A percentile compares a stretch with the other conserved stretches of the same genome.
phyloP scores from a whole-genome alignment of 2,113 vertebrate genomes.

The Dunckerocampus dactyliophorus region DNA sequence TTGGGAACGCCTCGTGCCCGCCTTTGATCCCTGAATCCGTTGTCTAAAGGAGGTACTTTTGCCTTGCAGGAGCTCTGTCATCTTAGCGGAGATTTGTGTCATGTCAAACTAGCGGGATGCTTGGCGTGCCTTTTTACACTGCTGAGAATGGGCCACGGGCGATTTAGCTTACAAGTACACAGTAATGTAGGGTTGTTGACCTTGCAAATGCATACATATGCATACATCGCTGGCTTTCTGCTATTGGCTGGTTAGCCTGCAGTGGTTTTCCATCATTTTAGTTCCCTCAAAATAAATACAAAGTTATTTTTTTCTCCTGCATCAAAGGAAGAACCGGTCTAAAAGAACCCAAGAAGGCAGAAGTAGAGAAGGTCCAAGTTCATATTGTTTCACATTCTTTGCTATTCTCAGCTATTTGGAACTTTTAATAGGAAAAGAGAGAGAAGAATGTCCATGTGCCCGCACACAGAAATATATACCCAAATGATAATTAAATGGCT shows the following conservation, averaged over 20 bases:
- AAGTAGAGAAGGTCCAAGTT: too few relatives aligned
- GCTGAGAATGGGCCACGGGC: slow-evolving; percentile 21
- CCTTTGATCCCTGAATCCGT: slow-evolving; percentile 46
- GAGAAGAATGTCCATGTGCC: not conserved
- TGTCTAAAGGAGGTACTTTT: slow-evolving; percentile 44
- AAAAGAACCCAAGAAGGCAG: too few relatives aligned
- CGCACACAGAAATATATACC: not conserved
- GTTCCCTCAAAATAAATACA: too few relatives aligned
- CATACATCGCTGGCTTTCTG: not conserved
- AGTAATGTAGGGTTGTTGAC: not conserved
- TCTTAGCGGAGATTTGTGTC: slow-evolving; percentile 45
- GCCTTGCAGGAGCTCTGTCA: slow-evolving; percentile 50
- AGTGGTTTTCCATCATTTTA: not conserved
- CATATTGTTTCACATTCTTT: too few relatives aligned
- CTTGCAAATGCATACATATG: slow-evolving; percentile 10
- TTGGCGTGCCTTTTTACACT: slow-evolving; percentile 39
- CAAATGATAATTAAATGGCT: slow-evolving; percentile 44
- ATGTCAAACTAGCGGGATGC: slow-evolving; percentile 46
- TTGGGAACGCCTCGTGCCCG: slow-evolving; percentile 33
- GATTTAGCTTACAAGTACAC: slow-evolving; percentile 23
- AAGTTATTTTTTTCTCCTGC: too few relatives aligned
- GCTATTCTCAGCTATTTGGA: too few relatives aligned
- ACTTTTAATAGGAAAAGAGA: not conserved
- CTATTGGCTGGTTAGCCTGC: not conserved
- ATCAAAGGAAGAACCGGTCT: too few relatives aligned